These are phyloP conservation scores for Litocranius walleri DNA, from an alignment of 2,113 vertebrate genomes.

Conservation along the genomic window DNA sequence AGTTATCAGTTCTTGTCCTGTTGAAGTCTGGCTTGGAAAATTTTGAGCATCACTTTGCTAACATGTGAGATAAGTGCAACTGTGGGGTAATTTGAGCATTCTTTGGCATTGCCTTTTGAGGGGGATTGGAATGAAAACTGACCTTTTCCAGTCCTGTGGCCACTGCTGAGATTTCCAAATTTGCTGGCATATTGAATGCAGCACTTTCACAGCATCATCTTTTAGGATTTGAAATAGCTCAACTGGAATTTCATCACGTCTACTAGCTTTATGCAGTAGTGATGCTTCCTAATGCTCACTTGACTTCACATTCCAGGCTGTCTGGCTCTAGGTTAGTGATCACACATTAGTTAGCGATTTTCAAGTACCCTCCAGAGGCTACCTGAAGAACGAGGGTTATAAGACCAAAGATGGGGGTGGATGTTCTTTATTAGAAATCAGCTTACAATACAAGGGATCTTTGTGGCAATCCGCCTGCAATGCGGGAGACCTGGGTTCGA, in stretches of 20 bases:
- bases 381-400: background rate
- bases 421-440: background rate
- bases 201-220: background rate
- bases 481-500: background rate
- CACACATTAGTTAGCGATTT: background rate
- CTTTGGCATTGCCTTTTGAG: background rate
- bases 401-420: background rate
- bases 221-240: background rate
- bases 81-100: background rate
- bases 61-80: background rate
- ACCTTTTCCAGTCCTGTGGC: background rate
- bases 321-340: background rate
- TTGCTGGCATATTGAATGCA: background rate
- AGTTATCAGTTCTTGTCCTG: fast-evolving
- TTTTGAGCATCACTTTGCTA: background rate
- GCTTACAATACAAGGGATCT: background rate
- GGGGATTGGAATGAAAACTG: background rate
- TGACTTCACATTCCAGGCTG: background rate
- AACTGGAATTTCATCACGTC: background rate
- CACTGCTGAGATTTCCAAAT: background rate
- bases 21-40: background rate
- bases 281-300: background rate
- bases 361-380: background rate
- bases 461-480: background rate
- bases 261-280: background rate